Evolutionary conservation across 2,888 invertebrate genomes (phyloP).

Genomic region (Torymus texanus): DNA sequence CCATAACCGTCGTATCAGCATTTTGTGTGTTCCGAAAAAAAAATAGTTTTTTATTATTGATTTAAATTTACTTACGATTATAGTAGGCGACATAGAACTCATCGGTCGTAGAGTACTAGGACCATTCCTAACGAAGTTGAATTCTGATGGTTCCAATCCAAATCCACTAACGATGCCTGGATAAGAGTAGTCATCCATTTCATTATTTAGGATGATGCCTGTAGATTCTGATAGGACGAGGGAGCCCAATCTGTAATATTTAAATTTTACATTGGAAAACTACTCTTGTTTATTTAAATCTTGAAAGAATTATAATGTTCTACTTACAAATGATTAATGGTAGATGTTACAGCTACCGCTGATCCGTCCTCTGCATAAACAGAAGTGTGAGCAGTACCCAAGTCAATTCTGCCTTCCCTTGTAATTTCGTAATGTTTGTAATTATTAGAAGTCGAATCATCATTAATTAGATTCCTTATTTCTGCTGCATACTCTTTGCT

Average conservation of each 20-base stretch:
- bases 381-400: conserved; percentile 94
- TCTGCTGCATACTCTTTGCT: conserved; percentile 77
- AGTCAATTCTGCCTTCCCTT: conserved; percentile 79
- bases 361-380: conserved; percentile 90
- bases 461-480: conserved; percentile 76
- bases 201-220: conserved; percentile 90
- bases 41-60: too few relatives aligned
- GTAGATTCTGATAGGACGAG: conserved; percentile 84
- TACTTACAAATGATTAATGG: conserved; percentile 88
- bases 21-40: too few relatives aligned
- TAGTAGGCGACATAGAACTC: conserved; percentile 92
- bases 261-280: too few relatives aligned
- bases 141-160: conserved; percentile 86
- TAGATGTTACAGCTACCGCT: conserved; percentile 92
- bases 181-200: conserved; percentile 93
- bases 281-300: not conserved
- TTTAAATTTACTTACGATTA: conserved; percentile 29
- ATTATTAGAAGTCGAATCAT: conserved; percentile 80
- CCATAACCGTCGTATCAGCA: too few relatives aligned
- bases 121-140: conserved; percentile 88
- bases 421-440: conserved; percentile 80
- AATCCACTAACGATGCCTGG: conserved; percentile 82
- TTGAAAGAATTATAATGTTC: not conserved
- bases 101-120: conserved; percentile 82
- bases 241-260: conserved; percentile 20